Base-by-base conservation (phyloP, 2,888 invertebrate species). In the Cryptus armator region DNA sequence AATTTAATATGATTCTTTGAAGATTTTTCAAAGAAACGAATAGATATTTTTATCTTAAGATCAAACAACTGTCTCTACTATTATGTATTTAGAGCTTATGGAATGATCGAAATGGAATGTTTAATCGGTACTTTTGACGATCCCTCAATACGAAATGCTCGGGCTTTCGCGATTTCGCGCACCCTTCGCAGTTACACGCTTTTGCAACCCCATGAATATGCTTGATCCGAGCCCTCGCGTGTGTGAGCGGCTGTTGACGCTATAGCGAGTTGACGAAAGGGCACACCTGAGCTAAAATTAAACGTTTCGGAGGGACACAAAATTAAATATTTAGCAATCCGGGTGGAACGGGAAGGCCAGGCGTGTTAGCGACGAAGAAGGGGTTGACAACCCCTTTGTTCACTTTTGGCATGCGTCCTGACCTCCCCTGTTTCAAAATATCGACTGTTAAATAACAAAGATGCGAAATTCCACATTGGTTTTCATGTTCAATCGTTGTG, bases 241-340 rank as follows among this genome's bases (percentile, higher is more conserved):
- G 53, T 53, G 46, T 51, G 16, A 37, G 66, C 16, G 44, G 16
- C 68, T 37, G 29, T 16, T 68, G 62, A 79, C 29, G 19, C 67
- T 68, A 19, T 44, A 44, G 37, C 53, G 68, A 83, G 66, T 80
- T 56, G 81, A 81, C 72, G 86, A 32, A 43, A 83, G 68, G 59
- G 86, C 89, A 88, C 92, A 93, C 93, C 93, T 93, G 93, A 92
- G 90, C 90, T 90, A 86, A 92, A 92, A 92, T 92, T 91, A 92
- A 93, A 92, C 89, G 91, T 91, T 91, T 89, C 37, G 87, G 89
- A 88, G 91, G 90, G 90, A 91, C 89, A 83, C 89, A 88, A 92
- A 93, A 93, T 93, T 92, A 93, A 93, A 93, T 93, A 92, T 92
- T 92, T 92, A 91, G 92, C 92, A 90, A 92, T 91, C 91, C 91